A percentile compares a stretch with the other conserved stretches of the same genome.
These are phyloP conservation scores for Cantharis flavilabris DNA, from an alignment of 2,888 invertebrate genomes.

Conservation along the genomic window DNA sequence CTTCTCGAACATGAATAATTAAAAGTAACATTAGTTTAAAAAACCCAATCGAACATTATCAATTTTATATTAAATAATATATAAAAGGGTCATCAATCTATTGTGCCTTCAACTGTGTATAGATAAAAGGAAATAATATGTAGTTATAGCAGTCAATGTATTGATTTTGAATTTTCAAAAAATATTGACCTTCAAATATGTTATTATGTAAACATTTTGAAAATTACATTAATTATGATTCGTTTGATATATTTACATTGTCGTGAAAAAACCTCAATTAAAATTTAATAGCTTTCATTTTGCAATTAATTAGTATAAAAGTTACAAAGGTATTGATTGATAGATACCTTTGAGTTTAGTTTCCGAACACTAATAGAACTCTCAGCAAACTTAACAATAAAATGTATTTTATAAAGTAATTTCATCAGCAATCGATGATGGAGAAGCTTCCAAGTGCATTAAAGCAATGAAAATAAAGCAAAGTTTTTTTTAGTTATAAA, in stretches of 20 bases:
- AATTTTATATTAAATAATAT: background rate
- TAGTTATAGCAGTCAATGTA: background rate
- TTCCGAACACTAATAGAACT: background rate
- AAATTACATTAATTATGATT: background rate
- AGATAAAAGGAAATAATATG: background rate
- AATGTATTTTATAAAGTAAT: background rate
- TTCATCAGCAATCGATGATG: background rate
- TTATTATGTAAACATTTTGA: background rate
- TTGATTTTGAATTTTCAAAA: background rate
- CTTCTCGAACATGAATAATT: background rate
- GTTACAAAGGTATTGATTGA: background rate
- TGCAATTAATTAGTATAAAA: background rate
- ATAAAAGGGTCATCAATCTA: background rate
- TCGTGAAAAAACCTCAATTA: background rate
- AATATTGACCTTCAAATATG: background rate
- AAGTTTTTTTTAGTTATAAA: background rate
- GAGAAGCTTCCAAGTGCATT: background rate
- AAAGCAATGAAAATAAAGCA: background rate
- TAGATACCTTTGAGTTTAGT: background rate
- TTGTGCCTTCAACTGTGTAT: background rate
- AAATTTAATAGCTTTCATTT: background rate
- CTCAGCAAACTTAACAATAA: background rate
- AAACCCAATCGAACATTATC: background rate
- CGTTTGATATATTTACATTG: background rate
- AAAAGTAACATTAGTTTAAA: background rate